Evolutionary conservation across 2,888 invertebrate genomes (phyloP).

Genomic region (Sthenelais limicola): DNA sequence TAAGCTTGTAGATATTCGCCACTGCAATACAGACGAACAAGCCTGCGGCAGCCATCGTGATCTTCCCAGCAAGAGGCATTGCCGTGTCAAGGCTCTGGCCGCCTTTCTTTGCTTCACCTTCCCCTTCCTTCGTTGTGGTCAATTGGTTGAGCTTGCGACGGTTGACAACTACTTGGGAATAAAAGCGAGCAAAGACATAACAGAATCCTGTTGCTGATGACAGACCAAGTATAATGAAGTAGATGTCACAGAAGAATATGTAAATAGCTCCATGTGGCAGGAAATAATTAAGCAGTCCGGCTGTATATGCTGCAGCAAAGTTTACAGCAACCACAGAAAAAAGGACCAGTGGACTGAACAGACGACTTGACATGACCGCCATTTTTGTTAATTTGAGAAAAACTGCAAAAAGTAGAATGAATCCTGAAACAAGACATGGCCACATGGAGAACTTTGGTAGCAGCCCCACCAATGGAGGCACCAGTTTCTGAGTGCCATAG

Average conservation of each 20-base stretch:
- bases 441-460: slow-evolving; percentile 26
- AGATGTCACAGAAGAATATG: slow-evolving; percentile 23
- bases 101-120: not conserved
- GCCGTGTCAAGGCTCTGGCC: slow-evolving; percentile 13
- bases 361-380: not conserved
- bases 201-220: slow-evolving; percentile 8
- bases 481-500: slow-evolving; percentile 23
- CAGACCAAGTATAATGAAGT: slow-evolving; percentile 18
- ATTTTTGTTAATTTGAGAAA: slow-evolving; percentile 22
- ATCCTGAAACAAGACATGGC: slow-evolving; percentile 19
- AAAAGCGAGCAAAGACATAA: slow-evolving; percentile 3
- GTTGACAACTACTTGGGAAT: not conserved
- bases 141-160: not conserved
- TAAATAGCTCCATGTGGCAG: not conserved
- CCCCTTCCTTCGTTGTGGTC: not conserved
- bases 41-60: slow-evolving; percentile 9
- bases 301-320: slow-evolving; percentile 11
- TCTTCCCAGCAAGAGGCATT: slow-evolving; percentile 8
- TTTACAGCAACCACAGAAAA: not conserved
- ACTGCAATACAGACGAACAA: slow-evolving; percentile 10
- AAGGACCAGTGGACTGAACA: not conserved
- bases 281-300: not conserved
- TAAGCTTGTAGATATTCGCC: slow-evolving; percentile 10
- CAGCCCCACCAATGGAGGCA: slow-evolving; percentile 15
- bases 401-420: slow-evolving; percentile 20